Conservation (phyloP, 30 jellyfish, hydroid and myxozoan species). For the Aurelia sp. region DNA sequence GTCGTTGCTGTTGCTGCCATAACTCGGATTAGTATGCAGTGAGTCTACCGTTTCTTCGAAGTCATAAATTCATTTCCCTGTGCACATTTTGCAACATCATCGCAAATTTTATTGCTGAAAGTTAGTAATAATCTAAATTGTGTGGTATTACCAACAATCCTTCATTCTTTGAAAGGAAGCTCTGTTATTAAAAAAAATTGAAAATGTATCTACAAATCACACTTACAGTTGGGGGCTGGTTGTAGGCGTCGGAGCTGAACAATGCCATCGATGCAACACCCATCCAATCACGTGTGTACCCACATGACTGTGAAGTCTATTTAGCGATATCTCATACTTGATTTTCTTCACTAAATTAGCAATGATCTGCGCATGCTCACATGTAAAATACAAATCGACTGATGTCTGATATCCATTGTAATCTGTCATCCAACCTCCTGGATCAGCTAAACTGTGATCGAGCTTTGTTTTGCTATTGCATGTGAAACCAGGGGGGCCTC, state of each 20-base stretch:
- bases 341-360: conserved; percentile 21
- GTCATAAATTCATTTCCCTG: too few relatives aligned
- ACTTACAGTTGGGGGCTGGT: background rate
- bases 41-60: too few relatives aligned
- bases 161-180: too few relatives aligned
- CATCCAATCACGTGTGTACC: conserved; percentile 65
- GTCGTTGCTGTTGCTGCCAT: too few relatives aligned
- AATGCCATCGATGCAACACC: conserved; percentile 59
- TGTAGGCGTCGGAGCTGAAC: conserved; percentile 7
- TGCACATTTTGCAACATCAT: too few relatives aligned
- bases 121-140: too few relatives aligned
- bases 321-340: conserved; percentile 38
- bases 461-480: conserved; percentile 20
- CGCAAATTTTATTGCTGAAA: too few relatives aligned
- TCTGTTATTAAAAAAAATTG: too few relatives aligned
- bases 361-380: conserved; percentile 47
- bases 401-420: conserved; percentile 54
- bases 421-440: conserved; percentile 33
- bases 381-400: conserved; percentile 33
- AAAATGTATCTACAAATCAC: too few relatives aligned
- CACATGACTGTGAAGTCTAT: conserved; percentile 40
- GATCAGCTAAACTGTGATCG: conserved; percentile 51
- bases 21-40: too few relatives aligned
- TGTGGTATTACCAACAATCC: too few relatives aligned
- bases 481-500: conserved; percentile 35